These are phyloP conservation scores for Halocynthia roretzi DNA, from an alignment of 23 tunicate species.

Conservation along the genomic window DNA sequence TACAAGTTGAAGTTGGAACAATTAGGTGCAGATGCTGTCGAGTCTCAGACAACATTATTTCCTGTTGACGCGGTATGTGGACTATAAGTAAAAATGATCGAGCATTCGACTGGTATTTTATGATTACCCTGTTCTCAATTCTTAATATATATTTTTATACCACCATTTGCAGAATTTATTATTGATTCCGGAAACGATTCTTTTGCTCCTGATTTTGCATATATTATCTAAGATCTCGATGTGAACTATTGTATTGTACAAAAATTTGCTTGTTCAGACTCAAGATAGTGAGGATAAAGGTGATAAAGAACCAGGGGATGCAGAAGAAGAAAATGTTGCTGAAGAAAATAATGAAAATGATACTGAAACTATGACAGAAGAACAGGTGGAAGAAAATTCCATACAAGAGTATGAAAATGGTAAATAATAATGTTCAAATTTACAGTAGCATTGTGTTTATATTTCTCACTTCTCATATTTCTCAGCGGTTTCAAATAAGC, in stretches of 20 bases:
- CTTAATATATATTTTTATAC: too few relatives aligned
- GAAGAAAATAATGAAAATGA: constrained; percentile 21
- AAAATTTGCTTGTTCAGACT: neutral
- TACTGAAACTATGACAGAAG: constrained; percentile 28
- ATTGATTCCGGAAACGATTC: too few relatives aligned
- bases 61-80: constrained; percentile 14
- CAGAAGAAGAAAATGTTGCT: constrained; percentile 16
- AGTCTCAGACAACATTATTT: constrained; percentile 19
- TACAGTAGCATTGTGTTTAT: too few relatives aligned
- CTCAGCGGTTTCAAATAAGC: too few relatives aligned
- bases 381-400: constrained; percentile 54
- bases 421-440: neutral
- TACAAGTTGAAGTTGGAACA: constrained; percentile 73
- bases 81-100: neutral
- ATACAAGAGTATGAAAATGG: constrained; percentile 77
- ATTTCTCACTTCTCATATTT: too few relatives aligned
- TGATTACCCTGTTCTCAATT: too few relatives aligned
- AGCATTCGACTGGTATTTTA: neutral
- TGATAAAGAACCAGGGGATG: neutral
- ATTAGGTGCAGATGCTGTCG: constrained; percentile 46
- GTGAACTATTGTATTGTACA: too few relatives aligned
- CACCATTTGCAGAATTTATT: too few relatives aligned
- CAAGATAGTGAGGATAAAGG: neutral
- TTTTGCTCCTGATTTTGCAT: too few relatives aligned
- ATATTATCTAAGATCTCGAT: too few relatives aligned